phyloP scores from a whole-genome alignment of 2,113 vertebrate species.

The Lynx canadensis region DNA sequence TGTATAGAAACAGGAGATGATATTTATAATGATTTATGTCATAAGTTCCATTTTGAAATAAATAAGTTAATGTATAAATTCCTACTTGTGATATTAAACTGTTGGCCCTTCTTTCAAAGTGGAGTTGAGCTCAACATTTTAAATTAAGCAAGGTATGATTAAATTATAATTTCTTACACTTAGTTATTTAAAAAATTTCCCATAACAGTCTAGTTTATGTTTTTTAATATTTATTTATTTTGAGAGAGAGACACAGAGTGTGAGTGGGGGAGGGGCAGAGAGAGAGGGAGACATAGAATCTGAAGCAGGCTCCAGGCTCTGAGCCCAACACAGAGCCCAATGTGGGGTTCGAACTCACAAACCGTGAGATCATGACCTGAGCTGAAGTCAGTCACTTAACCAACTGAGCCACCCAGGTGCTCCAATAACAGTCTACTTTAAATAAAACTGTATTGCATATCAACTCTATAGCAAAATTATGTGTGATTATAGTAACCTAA shows the following conservation, averaged over 20 bases:
- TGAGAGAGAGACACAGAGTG: too few relatives aligned
- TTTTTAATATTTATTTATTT: too few relatives aligned
- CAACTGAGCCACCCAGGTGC: too few relatives aligned
- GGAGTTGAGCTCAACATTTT: background rate
- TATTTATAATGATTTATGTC: background rate
- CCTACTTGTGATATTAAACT: constrained; percentile 5
- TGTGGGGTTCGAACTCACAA: too few relatives aligned
- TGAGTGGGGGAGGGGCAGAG: too few relatives aligned
- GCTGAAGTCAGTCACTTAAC: too few relatives aligned
- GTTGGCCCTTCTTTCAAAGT: background rate
- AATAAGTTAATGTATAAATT: constrained; percentile 38
- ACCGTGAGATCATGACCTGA: too few relatives aligned
- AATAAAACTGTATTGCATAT: background rate
- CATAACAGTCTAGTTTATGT: background rate
- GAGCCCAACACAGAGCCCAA: too few relatives aligned
- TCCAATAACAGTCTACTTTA: background rate
- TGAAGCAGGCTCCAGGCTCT: too few relatives aligned
- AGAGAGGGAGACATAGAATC: too few relatives aligned
- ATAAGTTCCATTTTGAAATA: background rate
- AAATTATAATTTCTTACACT: background rate
- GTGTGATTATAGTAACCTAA: background rate
- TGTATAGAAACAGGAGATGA: background rate
- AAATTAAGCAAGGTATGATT: background rate
- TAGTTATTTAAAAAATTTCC: background rate
- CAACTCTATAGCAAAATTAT: background rate